A percentile compares a stretch with the other conserved stretches of the same genome.
Conservation (phyloP, 2,113 vertebrate genomes). For the Xiphophorus maculatus region DNA sequence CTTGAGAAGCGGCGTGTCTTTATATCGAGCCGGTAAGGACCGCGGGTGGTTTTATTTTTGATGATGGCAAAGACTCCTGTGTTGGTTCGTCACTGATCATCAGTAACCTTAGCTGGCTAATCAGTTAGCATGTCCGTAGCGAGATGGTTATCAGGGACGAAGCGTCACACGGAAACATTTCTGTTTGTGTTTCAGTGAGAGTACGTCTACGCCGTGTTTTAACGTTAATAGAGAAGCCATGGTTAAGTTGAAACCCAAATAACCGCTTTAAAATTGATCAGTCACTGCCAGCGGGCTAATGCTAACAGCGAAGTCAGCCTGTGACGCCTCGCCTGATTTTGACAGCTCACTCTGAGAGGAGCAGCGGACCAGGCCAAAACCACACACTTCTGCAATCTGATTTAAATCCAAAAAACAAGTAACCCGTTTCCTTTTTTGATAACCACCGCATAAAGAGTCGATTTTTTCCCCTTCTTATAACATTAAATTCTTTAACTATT, state of each 20-base stretch:
- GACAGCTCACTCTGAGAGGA: slow-evolving; percentile 61
- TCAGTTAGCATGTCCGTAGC: slow-evolving; percentile 13
- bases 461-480: no score
- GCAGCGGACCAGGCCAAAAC: slow-evolving; percentile 39
- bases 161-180: neutral
- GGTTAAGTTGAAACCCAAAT: neutral
- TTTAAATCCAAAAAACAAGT: neutral
- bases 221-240: fast-evolving
- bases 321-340: slow-evolving; percentile 61
- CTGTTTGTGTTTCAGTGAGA: neutral
- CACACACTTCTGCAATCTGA: slow-evolving; percentile 3
- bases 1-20: neutral
- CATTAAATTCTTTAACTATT: neutral
- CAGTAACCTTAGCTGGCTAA: slow-evolving; percentile 30
- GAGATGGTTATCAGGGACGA: slow-evolving; percentile 4
- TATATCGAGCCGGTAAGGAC: slow-evolving; percentile 49
- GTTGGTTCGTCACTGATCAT: slow-evolving; percentile 29
- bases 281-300: slow-evolving; percentile 35
- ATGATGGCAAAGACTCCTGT: slow-evolving; percentile 16
- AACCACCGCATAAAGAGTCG: neutral
- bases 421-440: neutral
- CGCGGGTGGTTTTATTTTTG: neutral
- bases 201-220: neutral
- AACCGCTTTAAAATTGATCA: neutral
- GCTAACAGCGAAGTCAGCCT: slow-evolving; percentile 37